Base-by-base conservation (phyloP, 2,888 invertebrate species). In the Cancer borealis region DNA sequence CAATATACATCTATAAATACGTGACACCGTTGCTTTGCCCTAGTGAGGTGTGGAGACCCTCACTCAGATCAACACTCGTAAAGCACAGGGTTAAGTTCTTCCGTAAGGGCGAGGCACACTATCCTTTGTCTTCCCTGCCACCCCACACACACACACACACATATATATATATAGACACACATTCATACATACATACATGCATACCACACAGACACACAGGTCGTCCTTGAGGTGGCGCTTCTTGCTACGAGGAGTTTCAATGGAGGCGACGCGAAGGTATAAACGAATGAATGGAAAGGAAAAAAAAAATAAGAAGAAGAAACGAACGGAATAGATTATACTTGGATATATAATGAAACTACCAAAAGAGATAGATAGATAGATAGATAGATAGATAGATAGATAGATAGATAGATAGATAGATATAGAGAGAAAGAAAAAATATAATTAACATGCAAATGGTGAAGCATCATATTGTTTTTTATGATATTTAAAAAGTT, bases 211-310 rank as follows among this genome's bases (percentile, higher is more conserved):
- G 2, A 10, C 54, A 6, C 79, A 79, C 79, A 79, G 30, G 79
- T 79, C 79, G 79, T 79, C 79, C 79, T 79, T 79, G 79, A 79
- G 79, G 79, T 26, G 79, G 30, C 0, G 79, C 30, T 79, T 30
- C 79, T 79, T 30, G 79, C 79, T 14, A 10, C 12, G 12, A 12
- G 30, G 30, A 26, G 79, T 79, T 79, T 79, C 79, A 79, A 79
- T 79, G 79, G 30, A 30, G 30, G 30, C 30, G 6, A 79, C 79
- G 79, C 3, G 30, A 79, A 30, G 14, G 26, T 73, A n/a, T 73
- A n/a, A 54, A 17, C 12, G 79, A 79, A 79, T 79, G 79, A 79
- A 79, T 79, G 79, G 14, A 79, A 79, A 79, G 21, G 79, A 30
- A 30, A 30, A 8, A 79, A 8, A 6, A 2, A 79, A 79, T 30